Evolutionary conservation across 1,140 invertebrate species (phyloP), one percentile per base, ranked within the genome.

Genomic region (Halyomorpha halys): DNA sequence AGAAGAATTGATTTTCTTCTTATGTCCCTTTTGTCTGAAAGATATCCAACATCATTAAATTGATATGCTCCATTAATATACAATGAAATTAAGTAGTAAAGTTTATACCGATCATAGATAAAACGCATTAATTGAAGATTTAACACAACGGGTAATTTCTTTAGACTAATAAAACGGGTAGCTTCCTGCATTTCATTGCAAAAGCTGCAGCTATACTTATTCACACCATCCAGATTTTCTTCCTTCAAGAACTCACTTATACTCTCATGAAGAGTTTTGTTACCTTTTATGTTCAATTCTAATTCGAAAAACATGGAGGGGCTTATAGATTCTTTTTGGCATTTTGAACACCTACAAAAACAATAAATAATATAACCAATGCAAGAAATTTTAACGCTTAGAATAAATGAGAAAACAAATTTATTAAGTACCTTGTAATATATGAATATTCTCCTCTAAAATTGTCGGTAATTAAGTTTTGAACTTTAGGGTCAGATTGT

Each of bases 51-150:
- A 66, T 54, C 19, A 49, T n/a, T 8, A 49, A 11, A 47, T 3
- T 49, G 5, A 11, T 1, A 49, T 49, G 6, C 9, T 5, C 6
- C n/a, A 60, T 34, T 60, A 66, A 65, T 47, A 39, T 53, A 16
- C 3, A 25, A 47, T 39, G 8, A 30, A 39, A 39, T 39, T 13
- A 11, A 39, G 11, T 1, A 6, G 6, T 9, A 11, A 39, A 11
- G 61, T 53, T 66, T 66, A 72, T 74, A 83, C 80, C 81, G 76
- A 73, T 86, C 83, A 73, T 82, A 86, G 0, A 85, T 80, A 74
- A 86, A 87, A 68, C 85, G 73, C 65, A 86, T 75, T 3, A 88
- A 73, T 66, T 86, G 85, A 59, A 88, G 76, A 72, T 86, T 86
- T 9, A 88, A 74, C n/a, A 84, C 80, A n/a, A 82, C 81, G n/a